A percentile compares a stretch with the other conserved stretches of the same genome.
phyloP scores from a whole-genome alignment of 2,888 invertebrate species.

The Apamea crenata region DNA sequence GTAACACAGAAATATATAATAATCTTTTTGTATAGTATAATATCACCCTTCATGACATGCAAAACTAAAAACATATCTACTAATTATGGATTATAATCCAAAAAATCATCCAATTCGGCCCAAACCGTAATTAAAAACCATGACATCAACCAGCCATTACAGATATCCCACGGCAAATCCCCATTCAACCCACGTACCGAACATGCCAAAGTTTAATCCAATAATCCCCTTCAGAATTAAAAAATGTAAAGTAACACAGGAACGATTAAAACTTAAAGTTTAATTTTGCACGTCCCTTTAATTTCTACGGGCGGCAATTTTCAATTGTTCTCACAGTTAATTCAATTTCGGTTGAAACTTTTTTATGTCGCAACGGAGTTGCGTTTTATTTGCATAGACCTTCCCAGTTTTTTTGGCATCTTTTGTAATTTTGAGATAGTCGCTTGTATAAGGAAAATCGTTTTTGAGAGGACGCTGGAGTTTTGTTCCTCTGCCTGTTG shows the following conservation, averaged over 20 bases:
- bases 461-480: not conserved
- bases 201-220: slow-evolving; percentile 59
- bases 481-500: not conserved
- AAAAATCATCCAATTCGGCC: slow-evolving; percentile 4
- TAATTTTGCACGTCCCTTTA: slow-evolving; percentile 56
- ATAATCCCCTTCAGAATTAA: slow-evolving; percentile 54
- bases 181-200: slow-evolving; percentile 39
- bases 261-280: slow-evolving; percentile 64
- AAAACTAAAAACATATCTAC: not conserved
- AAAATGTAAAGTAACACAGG: slow-evolving; percentile 54
- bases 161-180: slow-evolving; percentile 24
- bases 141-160: slow-evolving; percentile 40
- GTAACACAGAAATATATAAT: too few relatives aligned
- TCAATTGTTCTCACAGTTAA: slow-evolving; percentile 70
- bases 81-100: not conserved
- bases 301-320: slow-evolving; percentile 59
- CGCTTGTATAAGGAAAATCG: slow-evolving; percentile 7
- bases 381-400: slow-evolving; percentile 52
- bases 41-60: not conserved
- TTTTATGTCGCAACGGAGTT: slow-evolving; percentile 59
- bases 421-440: slow-evolving; percentile 32
- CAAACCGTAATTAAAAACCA: slow-evolving; percentile 48
- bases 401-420: slow-evolving; percentile 12
- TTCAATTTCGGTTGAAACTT: slow-evolving; percentile 70
- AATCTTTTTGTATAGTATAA: too few relatives aligned